A percentile compares a stretch with the other conserved stretches of the same genome.
phyloP scores from a whole-genome alignment of 2,113 vertebrate genomes.

The Nycticorax nycticorax region DNA sequence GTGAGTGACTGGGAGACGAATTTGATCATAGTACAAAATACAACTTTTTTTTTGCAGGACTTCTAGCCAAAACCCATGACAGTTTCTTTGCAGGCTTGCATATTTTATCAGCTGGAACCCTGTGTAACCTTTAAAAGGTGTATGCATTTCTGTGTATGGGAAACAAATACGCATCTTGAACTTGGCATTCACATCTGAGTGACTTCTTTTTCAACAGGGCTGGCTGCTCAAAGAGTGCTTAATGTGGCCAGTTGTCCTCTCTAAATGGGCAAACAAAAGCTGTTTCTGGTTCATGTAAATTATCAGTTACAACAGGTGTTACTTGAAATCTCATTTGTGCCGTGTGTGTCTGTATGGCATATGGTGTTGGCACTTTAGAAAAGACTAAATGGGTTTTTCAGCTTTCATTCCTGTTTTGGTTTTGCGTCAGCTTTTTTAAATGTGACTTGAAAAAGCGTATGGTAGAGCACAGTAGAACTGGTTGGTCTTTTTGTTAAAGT shows the following conservation, averaged over 20 bases:
- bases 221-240: neutral
- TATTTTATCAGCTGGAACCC: neutral
- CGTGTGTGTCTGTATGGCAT: neutral
- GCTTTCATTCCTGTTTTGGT: neutral
- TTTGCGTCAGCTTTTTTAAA: neutral
- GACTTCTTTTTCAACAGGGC: neutral
- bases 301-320: neutral
- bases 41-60: neutral
- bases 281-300: neutral
- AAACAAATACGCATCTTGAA: neutral
- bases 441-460: neutral
- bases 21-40: neutral
- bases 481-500: neutral
- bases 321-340: neutral
- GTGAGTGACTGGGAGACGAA: neutral
- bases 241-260: neutral
- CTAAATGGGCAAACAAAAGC: neutral
- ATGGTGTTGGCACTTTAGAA: neutral
- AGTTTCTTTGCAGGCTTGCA: neutral
- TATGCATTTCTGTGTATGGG: neutral
- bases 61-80: neutral
- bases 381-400: neutral
- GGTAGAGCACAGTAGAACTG: neutral
- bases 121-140: neutral
- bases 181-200: neutral